A percentile compares a stretch with the other conserved stretches of the same genome.
Conservation (phyloP, 1,140 invertebrate species). For the Cydia amplana region DNA sequence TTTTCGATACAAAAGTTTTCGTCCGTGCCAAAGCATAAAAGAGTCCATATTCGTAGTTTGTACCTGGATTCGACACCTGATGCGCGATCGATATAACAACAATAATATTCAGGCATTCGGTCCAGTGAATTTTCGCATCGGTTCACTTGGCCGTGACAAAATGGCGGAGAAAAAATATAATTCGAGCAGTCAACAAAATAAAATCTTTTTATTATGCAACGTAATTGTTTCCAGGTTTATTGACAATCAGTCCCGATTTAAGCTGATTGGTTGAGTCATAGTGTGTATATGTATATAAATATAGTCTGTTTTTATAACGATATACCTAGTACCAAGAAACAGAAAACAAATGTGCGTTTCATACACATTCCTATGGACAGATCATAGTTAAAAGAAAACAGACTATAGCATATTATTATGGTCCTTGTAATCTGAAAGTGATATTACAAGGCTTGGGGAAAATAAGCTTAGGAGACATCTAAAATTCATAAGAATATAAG, state of each 20-base stretch:
- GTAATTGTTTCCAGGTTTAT: too few species aligned
- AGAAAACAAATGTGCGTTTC: too few species aligned
- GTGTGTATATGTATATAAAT: too few species aligned
- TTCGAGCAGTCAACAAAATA: not conserved
- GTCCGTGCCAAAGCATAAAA: not conserved
- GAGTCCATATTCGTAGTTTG: constrained; percentile 1
- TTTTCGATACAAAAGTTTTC: not conserved
- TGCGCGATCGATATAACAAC: not conserved
- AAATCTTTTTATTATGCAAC: not conserved
- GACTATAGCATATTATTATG: too few species aligned
- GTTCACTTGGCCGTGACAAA: not conserved
- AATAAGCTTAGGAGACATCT: too few species aligned
- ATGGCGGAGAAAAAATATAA: not conserved
- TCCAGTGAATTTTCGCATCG: not conserved
- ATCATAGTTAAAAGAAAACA: too few species aligned
- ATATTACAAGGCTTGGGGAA: too few species aligned
- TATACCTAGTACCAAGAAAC: too few species aligned
- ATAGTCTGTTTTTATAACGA: too few species aligned
- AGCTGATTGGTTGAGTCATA: not conserved
- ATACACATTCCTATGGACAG: too few species aligned
- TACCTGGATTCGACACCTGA: not conserved
- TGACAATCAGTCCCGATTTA: not conserved
- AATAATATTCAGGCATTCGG: not conserved
- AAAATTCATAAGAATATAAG: too few species aligned
- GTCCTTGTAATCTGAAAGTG: too few species aligned